Evolutionary conservation across 92 coral and sea anemone genomes (phyloP), one percentile per base, ranked within the genome.

Genomic region (Plumapathes pennacea): DNA sequence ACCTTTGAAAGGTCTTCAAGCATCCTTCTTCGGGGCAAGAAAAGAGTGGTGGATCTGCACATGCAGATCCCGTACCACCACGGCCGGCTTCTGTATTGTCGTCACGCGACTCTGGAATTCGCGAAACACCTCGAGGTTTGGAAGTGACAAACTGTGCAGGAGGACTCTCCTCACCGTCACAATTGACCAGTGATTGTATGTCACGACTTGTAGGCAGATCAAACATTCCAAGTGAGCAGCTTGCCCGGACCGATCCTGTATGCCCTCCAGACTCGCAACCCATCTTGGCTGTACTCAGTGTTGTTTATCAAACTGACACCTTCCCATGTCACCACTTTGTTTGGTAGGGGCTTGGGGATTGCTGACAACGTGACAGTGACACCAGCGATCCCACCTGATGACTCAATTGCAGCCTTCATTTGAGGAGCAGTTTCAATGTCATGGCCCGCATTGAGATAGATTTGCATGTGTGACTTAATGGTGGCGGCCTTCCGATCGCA

Each of bases 401-500:
- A 74, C 41, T 63, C 82, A 25, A 74, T 64, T 23, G 74, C 82
- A 11, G 24, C 55, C 50, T 51, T 73, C 72, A 73, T 61, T 43
- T 73, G 72, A 9, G 13, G 10, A 21, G 72, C 63, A 4, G 71
- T 64, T 32, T 64, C 66, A 7, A 74, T 41, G 33, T 73, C 81
- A 30, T 62, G 43, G 20, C 81, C 81, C 30, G 81, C 62, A 42
- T 73, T 73, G 21, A 73, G 52, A 50, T 62, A 63, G 14, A 38
- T 45, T 29, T 28, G 43, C 11, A 74, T 65, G 27, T 55, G 57
- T 59, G 23, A 54, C 50, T 74, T 74, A 39, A 74, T 64, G 8
- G 82, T 64, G 46, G 82, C 82, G 15, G 82, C 83, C 27, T 76
- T 76, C 4, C 75, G 69, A 56, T 76, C 69, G 39, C 70, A 76